These are phyloP conservation scores for Morelia viridis DNA, from an alignment of 2,797 vertebrate genomes.

Conservation along the genomic window DNA sequence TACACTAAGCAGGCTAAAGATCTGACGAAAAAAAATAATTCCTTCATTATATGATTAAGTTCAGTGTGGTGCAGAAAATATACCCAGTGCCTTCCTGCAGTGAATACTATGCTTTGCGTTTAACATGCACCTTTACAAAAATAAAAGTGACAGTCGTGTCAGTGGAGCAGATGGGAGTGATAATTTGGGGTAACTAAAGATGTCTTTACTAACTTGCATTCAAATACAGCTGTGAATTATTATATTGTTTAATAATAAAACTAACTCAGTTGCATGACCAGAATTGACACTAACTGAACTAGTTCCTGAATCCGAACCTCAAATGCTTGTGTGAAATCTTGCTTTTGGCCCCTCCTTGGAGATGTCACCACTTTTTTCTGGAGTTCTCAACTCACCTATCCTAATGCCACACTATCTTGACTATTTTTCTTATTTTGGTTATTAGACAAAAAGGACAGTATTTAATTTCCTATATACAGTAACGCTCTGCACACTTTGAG, in stretches of 20 bases:
- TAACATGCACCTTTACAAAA: background rate
- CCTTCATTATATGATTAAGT: conserved; percentile 18
- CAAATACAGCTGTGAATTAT: background rate
- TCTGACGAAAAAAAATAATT: background rate
- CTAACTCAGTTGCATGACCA: background rate
- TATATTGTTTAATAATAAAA: background rate
- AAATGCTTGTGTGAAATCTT: background rate
- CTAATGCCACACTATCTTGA: background rate
- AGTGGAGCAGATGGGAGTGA: background rate
- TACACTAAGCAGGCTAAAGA: conserved; percentile 19
- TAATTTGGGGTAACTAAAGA: background rate
- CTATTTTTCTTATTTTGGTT: too few relatives aligned
- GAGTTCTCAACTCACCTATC: too few relatives aligned
- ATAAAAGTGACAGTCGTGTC: background rate
- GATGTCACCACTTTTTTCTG: background rate
- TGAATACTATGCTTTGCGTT: background rate
- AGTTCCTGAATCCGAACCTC: background rate
- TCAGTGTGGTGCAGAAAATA: background rate
- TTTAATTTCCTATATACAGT: background rate
- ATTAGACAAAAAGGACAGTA: background rate
- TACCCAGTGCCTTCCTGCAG: background rate
- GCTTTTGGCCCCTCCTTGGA: background rate
- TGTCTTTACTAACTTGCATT: background rate
- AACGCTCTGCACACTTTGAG: background rate
- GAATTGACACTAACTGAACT: background rate